Evolutionary conservation across 1,140 invertebrate species (phyloP), one percentile per base, ranked within the genome.

Genomic region (Oryctes rhinoceros): DNA sequence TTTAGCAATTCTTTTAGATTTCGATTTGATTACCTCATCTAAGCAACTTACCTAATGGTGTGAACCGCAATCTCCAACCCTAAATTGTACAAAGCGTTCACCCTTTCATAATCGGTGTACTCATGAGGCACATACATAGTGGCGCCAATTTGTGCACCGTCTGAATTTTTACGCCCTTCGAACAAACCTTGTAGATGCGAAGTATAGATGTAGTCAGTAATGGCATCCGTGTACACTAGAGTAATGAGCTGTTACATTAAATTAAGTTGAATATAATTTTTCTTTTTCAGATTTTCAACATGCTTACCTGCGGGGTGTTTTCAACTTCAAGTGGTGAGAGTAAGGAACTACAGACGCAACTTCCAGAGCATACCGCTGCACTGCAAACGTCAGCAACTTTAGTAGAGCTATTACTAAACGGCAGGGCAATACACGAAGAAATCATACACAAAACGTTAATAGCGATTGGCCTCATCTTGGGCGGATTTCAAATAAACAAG

Each of bases 41-140:
- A n/a, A 59, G 11, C 0, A 4, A 71, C 65, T 71, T 35, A 35
- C 65, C 87, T 89, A 49, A 92, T 90, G 4, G 91, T 92, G 80
- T 90, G 93, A 0, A 93, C 89, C 4, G 91, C 93, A 24, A 95
- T 94, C 87, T 95, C 94, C 80, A 92, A 91, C 0, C 94, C 93
- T 7, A 87, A 84, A 67, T 90, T 88, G 83, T 92, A 92, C 0
- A 94, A 84, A 78, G 93, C 88, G 78, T 93, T 91, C 13, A 94
- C 84, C 82, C 88, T 83, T 35, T 88, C 86, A 82, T 94, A 95
- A 86, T 94, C 91, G 0, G 92, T 93, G 83, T 93, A 94, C 81
- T 94, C 92, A 83, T 94, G 92, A 15, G 90, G 91, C 3, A 94
- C 88, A 84, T 92, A 95, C 86, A 93, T 93, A 0, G 93, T 94